phyloP scores from a whole-genome alignment of 2,797 vertebrate genomes.

The Hydrophis major region DNA sequence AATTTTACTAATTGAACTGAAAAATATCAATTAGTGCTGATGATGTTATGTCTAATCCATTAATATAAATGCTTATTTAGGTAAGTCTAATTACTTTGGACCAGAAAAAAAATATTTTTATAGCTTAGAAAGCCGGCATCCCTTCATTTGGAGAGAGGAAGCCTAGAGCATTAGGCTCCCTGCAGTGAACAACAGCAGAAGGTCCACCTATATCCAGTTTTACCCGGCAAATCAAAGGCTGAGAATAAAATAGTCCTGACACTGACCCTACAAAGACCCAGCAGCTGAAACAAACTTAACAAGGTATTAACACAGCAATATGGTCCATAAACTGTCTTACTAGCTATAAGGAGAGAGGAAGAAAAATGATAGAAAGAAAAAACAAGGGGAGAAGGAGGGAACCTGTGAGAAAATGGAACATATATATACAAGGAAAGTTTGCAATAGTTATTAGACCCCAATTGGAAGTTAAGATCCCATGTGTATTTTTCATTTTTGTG shows the following conservation, averaged over 20 bases:
- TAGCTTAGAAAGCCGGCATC: constrained; percentile 44
- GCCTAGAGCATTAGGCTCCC: constrained; percentile 53
- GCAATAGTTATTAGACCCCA: background rate
- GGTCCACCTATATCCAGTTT: constrained; percentile 68
- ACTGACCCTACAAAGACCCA: constrained; percentile 77
- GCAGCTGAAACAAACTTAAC: constrained; percentile 78
- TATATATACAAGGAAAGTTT: background rate
- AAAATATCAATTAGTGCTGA: constrained; percentile 29
- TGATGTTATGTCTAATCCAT: constrained; percentile 49
- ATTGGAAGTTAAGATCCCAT: background rate
- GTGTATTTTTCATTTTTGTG: background rate
- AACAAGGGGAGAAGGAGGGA: background rate
- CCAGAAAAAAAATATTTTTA: constrained; percentile 65
- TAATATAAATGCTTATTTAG: constrained; percentile 53
- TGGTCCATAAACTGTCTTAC: constrained; percentile 70
- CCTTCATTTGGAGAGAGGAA: constrained; percentile 34
- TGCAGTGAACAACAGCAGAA: constrained; percentile 54
- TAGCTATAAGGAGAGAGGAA: constrained; percentile 64
- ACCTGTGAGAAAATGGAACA: background rate
- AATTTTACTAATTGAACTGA: constrained; percentile 56
- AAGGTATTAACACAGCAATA: constrained; percentile 76
- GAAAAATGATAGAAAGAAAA: too few relatives aligned
- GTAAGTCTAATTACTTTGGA: constrained; percentile 61
- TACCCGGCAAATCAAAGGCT: constrained; percentile 74
- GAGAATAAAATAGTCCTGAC: constrained; percentile 77